phyloP scores from a whole-genome alignment of 2,888 invertebrate genomes.

The Drosophila greeni region DNA sequence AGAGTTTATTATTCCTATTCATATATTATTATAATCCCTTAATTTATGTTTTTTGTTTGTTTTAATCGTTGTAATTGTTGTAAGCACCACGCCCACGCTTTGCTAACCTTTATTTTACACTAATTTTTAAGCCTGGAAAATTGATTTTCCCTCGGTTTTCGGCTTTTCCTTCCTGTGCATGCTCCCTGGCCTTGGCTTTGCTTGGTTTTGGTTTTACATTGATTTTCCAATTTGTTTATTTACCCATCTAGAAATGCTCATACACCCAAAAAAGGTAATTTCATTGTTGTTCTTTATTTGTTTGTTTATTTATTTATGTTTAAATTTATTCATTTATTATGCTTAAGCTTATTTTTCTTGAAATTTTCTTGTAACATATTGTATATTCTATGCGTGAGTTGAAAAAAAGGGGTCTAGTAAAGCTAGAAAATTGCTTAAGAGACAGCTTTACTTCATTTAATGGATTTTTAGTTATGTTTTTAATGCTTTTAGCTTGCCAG shows the following conservation, averaged over 20 bases:
- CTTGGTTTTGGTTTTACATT: slow-evolving; percentile 16
- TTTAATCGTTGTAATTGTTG: slow-evolving; percentile 14
- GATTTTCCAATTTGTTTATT: slow-evolving; percentile 14
- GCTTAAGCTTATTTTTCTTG: background rate
- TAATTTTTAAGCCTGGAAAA: background rate
- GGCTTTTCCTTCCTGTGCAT: slow-evolving; percentile 1
- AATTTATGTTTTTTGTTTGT: slow-evolving; percentile 19
- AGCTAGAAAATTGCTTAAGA: background rate
- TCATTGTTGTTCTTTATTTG: background rate
- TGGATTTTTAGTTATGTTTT: background rate
- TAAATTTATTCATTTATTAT: background rate
- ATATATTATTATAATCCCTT: slow-evolving; percentile 24
- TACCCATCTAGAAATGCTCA: slow-evolving; percentile 23
- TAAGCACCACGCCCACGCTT: slow-evolving; percentile 17
- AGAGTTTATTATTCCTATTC: slow-evolving; percentile 44
- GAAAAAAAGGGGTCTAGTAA: no score
- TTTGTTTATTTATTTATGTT: background rate
- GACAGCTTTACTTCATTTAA: background rate
- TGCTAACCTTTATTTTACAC: slow-evolving; percentile 13
- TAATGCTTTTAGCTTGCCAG: background rate
- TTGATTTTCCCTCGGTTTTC: background rate
- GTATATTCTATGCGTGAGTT: no score
- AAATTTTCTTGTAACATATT: background rate
- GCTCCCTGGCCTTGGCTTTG: slow-evolving; percentile 7
- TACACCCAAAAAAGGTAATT: slow-evolving; percentile 31